These are phyloP conservation scores for Brienomyrus longianalis DNA, from an alignment of 2,113 vertebrate species.

Conservation along the genomic window DNA sequence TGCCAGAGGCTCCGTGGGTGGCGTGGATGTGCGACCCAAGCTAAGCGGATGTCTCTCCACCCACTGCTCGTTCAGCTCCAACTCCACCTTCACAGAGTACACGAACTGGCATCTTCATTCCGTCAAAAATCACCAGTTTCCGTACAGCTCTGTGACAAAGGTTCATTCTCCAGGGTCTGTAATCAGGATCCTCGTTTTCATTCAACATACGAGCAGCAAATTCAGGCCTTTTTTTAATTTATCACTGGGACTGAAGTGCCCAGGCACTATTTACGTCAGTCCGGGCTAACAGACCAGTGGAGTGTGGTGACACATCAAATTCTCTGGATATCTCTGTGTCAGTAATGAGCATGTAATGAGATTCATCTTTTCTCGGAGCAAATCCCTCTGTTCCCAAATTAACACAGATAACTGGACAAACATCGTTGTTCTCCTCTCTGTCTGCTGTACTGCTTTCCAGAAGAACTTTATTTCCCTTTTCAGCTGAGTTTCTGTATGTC, in stretches of 20 bases:
- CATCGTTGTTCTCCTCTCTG: not conserved
- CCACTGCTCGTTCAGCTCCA: not conserved
- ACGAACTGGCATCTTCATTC: not conserved
- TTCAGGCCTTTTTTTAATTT: constrained; percentile 5
- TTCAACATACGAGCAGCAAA: not conserved
- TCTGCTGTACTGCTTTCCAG: not conserved
- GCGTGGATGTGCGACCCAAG: not conserved
- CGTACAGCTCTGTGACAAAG: not conserved
- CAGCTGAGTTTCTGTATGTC: not conserved
- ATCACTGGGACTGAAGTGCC: not conserved
- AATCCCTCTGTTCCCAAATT: not conserved
- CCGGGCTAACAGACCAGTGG: not conserved
- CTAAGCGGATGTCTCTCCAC: not conserved
- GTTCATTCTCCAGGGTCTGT: not conserved
- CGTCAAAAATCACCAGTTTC: not conserved
- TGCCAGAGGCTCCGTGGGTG: not conserved
- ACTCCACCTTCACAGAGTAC: not conserved
- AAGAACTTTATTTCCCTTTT: not conserved
- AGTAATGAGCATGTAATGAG: not conserved
- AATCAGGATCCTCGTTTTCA: not conserved
- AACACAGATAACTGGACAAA: not conserved
- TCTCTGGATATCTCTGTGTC: not conserved
- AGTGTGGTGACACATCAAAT: not conserved
- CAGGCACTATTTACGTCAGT: not conserved
- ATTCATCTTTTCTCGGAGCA: not conserved